Evolutionary conservation across 2,888 invertebrate species (phyloP).

Genomic region (Taenaris catops): DNA sequence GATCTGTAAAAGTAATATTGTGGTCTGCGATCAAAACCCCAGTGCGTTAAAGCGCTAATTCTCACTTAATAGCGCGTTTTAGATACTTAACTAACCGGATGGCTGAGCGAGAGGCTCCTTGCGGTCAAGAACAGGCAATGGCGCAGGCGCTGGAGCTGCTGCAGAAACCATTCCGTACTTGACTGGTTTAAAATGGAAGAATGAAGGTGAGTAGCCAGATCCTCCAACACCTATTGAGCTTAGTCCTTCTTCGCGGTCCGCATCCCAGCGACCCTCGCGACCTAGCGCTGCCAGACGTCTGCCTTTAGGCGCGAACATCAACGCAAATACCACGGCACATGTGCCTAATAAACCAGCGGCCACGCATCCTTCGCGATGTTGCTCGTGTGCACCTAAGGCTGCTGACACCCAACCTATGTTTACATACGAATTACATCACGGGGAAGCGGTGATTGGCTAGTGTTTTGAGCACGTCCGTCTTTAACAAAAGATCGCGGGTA

Average conservation of each 20-base stretch:
- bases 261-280: constrained; percentile 90
- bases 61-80: constrained; percentile 66
- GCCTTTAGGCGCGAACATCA: constrained; percentile 97
- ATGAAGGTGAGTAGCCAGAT: constrained; percentile 93
- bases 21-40: constrained; percentile 42
- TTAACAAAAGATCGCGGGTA: too few relatives aligned
- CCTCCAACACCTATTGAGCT: constrained; percentile 88
- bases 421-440: too few relatives aligned
- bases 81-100: constrained; percentile 80
- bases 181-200: constrained; percentile 95
- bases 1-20: constrained; percentile 68
- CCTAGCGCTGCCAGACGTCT: constrained; percentile 95
- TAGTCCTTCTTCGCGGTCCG: constrained; percentile 90
- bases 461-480: too few relatives aligned
- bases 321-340: constrained; percentile 91
- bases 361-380: constrained; percentile 92
- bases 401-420: constrained; percentile 91
- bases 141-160: constrained; percentile 51
- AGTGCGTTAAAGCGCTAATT: constrained; percentile 64
- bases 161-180: constrained; percentile 86
- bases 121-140: constrained; percentile 68
- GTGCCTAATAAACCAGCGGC: constrained; percentile 94
- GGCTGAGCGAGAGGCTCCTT: constrained; percentile 77
- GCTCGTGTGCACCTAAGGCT: constrained; percentile 88
- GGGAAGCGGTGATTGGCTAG: constrained; percentile 90